Evolutionary conservation across 1,140 invertebrate genomes (phyloP).

Genomic region (Lepidotrigona ventralis): DNA sequence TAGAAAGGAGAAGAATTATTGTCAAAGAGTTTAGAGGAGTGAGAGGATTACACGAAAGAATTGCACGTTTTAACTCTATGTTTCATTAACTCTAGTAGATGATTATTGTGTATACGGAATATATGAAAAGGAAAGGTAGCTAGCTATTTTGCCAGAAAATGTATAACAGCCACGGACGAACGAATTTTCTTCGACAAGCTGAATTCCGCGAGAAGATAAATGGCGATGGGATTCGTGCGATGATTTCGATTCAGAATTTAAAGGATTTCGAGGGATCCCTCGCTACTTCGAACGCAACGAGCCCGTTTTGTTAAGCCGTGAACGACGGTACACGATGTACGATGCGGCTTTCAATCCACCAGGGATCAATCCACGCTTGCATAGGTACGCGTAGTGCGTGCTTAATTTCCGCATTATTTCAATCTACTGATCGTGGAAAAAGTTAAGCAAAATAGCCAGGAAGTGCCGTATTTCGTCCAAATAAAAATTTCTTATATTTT

Average conservation of each 20-base stretch:
- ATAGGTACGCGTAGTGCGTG: conserved; percentile 36
- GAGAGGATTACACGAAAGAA: background rate
- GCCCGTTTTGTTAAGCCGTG: conserved; percentile 37
- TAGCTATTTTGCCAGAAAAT: background rate
- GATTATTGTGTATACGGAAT: too few relatives aligned
- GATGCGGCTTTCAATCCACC: conserved; percentile 50
- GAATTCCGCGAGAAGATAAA: conserved; percentile 48
- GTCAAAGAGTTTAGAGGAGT: background rate
- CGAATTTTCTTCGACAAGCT: conserved; percentile 30
- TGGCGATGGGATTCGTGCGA: conserved; percentile 28
- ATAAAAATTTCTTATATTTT: background rate
- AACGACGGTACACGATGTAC: conserved; percentile 48
- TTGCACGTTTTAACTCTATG: background rate
- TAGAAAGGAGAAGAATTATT: background rate
- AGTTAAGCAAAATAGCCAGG: background rate
- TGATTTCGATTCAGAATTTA: conserved; percentile 53
- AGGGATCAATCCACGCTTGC: conserved; percentile 36
- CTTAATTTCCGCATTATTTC: conserved; percentile 40
- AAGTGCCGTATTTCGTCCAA: background rate
- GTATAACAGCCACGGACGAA: background rate
- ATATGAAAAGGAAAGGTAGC: too few relatives aligned
- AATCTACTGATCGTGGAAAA: background rate
- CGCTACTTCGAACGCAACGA: conserved; percentile 31
- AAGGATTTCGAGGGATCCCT: conserved; percentile 51
- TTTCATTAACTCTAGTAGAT: background rate